Percentiles rank a stretch among this genome's conserved stretches.
Conservation (phyloP, 2,113 vertebrate species). For the Oryzias curvinotus region DNA sequence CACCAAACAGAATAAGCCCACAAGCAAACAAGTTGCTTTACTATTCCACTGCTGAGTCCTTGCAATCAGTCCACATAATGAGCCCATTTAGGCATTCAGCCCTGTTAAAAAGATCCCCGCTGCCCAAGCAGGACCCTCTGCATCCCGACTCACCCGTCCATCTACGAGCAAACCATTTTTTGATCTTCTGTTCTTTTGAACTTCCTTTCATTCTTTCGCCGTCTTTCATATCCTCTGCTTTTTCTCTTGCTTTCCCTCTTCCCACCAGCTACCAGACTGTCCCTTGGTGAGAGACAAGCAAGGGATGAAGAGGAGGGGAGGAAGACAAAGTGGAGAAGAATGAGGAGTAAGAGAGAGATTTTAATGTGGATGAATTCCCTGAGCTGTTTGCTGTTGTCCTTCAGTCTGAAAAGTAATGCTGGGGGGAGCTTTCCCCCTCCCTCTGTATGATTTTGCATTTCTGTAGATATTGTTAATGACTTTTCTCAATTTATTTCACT, state of each 20-base stretch:
- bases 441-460: constrained; percentile 13
- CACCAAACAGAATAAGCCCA: constrained; percentile 12
- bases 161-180: constrained; percentile 39
- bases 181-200: constrained; percentile 52
- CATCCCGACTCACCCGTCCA: constrained; percentile 49
- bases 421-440: not conserved
- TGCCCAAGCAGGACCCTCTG: constrained; percentile 3
- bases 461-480: not conserved
- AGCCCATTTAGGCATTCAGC: constrained; percentile 20
- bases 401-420: constrained; percentile 14
- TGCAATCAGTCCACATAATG: constrained; percentile 22
- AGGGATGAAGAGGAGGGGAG: constrained; percentile 44
- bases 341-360: constrained; percentile 27
- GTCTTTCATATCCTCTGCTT: constrained; percentile 45
- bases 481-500: not conserved
- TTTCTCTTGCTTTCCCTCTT: constrained; percentile 21
- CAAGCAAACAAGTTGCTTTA: constrained; percentile 38
- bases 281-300: constrained; percentile 51
- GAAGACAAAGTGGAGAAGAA: constrained; percentile 37
- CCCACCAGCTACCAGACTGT: constrained; percentile 53
- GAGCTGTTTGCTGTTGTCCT: constrained; percentile 26
- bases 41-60: constrained; percentile 29
- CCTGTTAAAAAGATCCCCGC: constrained; percentile 20
- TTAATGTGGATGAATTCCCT: constrained; percentile 36
- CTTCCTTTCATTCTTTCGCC: constrained; percentile 51